Evolutionary conservation across 1,140 invertebrate genomes (phyloP).

Genomic region (Pemphigus obesinymphae): DNA sequence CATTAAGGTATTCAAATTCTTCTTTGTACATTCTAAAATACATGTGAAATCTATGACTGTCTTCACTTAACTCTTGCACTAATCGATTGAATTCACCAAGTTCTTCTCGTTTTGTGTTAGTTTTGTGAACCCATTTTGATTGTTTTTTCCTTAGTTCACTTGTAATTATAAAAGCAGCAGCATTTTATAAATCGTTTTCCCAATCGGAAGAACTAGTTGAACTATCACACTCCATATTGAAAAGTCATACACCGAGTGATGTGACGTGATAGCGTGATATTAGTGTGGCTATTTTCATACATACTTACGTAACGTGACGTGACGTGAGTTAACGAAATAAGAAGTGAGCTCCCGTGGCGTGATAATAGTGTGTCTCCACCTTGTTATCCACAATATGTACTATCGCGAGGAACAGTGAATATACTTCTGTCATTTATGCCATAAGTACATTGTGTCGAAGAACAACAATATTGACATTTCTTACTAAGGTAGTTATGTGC

Average conservation of each 20-base stretch:
- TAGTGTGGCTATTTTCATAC: not conserved
- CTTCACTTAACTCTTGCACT: not conserved
- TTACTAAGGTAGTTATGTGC: too few species aligned
- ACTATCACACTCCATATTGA: not conserved
- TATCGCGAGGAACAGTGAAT: too few species aligned
- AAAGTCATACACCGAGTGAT: not conserved
- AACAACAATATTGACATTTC: too few species aligned
- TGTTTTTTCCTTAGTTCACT: not conserved
- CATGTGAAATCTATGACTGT: not conserved
- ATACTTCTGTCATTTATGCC: too few species aligned
- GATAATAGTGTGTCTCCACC: not conserved
- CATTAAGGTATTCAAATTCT: not conserved
- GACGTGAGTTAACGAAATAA: not conserved
- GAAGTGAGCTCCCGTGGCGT: not conserved
- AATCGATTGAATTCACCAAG: not conserved
- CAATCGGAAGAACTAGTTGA: not conserved
- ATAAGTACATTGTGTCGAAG: too few species aligned
- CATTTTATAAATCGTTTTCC: not conserved
- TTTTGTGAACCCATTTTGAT: not conserved
- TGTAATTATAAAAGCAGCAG: not conserved
- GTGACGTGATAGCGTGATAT: not conserved
- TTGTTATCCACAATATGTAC: too few species aligned
- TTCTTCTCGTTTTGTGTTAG: not conserved
- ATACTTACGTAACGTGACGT: not conserved
- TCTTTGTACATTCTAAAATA: not conserved